Evolutionary conservation across 1,140 invertebrate species (phyloP).

Genomic region (Helicoverpa zea): DNA sequence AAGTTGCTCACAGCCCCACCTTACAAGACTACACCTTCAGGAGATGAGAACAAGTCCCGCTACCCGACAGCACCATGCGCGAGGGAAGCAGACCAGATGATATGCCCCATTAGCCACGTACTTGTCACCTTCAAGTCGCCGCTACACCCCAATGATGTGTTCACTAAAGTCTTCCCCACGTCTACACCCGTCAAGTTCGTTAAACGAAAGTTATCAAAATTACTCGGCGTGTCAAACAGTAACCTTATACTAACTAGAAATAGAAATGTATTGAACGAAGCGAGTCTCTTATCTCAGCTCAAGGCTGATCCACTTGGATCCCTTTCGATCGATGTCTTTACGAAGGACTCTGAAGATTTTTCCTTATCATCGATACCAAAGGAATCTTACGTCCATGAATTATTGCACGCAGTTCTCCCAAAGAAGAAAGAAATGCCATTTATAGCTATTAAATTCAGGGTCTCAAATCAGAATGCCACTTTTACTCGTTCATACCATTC

Average conservation of each 20-base stretch:
- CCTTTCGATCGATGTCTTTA: conserved; percentile 77
- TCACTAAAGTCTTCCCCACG: conserved; percentile 80
- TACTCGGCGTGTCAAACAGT: conserved; percentile 74
- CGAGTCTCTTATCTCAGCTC: conserved; percentile 73
- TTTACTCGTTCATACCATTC: conserved; percentile 84
- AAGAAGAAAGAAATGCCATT: conserved; percentile 78
- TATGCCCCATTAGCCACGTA: conserved; percentile 78
- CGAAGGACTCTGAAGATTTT: conserved; percentile 76
- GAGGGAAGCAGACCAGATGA: conserved; percentile 73
- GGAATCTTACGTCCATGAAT: conserved; percentile 77
- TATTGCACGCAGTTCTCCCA: conserved; percentile 74
- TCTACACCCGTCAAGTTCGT: conserved; percentile 78
- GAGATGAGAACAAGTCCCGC: conserved; percentile 68
- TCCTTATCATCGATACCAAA: conserved; percentile 76
- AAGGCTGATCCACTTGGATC: conserved; percentile 74
- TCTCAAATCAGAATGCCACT: conserved; percentile 76
- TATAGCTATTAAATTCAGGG: conserved; percentile 82
- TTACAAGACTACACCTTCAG: conserved; percentile 62
- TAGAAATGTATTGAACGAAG: conserved; percentile 79
- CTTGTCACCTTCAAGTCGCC: conserved; percentile 78
- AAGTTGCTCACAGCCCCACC: conserved; percentile 80
- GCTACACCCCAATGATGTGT: conserved; percentile 73
- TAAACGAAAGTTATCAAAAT: conserved; percentile 81
- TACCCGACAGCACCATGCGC: conserved; percentile 73
- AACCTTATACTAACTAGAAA: conserved; percentile 79